Conservation (phyloP, 2,797 vertebrate genomes). For the Enteromius treurensis region DNA sequence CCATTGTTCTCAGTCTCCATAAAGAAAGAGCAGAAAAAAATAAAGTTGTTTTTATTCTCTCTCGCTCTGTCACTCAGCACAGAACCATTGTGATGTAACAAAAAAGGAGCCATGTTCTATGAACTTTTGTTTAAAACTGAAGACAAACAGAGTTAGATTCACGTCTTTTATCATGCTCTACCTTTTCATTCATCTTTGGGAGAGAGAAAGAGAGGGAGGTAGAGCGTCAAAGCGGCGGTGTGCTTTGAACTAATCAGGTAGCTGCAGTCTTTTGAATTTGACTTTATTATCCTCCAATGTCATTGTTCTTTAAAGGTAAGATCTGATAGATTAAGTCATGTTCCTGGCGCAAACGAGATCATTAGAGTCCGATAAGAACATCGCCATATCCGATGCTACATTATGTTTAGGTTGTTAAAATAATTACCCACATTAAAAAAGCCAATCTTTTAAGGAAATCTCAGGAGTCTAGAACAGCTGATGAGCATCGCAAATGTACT, state of each 20-base stretch:
- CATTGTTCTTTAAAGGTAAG: slow-evolving; percentile 57
- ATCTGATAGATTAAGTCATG: slow-evolving; percentile 59
- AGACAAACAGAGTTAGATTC: slow-evolving; percentile 69
- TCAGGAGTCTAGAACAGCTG: slow-evolving; percentile 16
- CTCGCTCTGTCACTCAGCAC: slow-evolving; percentile 12
- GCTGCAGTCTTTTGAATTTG: slow-evolving; percentile 67
- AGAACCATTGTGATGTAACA: slow-evolving; percentile 64
- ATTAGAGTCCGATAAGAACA: slow-evolving; percentile 56
- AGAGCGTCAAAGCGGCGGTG: slow-evolving; percentile 63
- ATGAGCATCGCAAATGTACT: slow-evolving; percentile 9
- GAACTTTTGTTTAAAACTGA: slow-evolving; percentile 71
- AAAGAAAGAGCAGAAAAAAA: slow-evolving; percentile 57
- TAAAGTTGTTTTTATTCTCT: slow-evolving; percentile 45
- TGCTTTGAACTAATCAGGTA: slow-evolving; percentile 72
- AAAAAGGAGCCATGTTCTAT: slow-evolving; percentile 64
- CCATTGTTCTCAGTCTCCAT: slow-evolving; percentile 57
- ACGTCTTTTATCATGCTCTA: slow-evolving; percentile 60
- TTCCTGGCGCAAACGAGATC: slow-evolving; percentile 29
- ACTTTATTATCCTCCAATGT: slow-evolving; percentile 63
- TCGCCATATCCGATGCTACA: slow-evolving; percentile 55
- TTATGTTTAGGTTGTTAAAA: slow-evolving; percentile 63
- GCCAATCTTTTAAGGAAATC: slow-evolving; percentile 29
- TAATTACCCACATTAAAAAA: slow-evolving; percentile 65
- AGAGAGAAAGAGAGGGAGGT: slow-evolving; percentile 43
- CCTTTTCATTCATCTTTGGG: slow-evolving; percentile 37